Conservation (phyloP, 2,888 invertebrate species). For the Orthosia gracilis region DNA sequence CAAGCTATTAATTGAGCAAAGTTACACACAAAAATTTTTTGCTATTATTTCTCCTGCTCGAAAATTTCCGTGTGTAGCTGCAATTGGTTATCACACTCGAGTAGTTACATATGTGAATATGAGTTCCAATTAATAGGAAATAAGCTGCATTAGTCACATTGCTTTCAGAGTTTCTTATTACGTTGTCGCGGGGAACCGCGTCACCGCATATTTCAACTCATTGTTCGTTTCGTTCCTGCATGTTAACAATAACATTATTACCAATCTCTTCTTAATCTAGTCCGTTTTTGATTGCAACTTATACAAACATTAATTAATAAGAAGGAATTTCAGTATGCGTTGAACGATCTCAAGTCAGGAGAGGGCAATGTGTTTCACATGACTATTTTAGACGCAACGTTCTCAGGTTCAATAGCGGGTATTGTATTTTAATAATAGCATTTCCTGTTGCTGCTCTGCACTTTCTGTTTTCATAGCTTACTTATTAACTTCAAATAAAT, state of each 20-base stretch:
- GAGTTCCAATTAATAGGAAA: conserved; percentile 70
- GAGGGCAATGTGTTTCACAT: conserved; percentile 75
- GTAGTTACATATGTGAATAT: conserved; percentile 35
- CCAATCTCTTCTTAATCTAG: conserved; percentile 76
- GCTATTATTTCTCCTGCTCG: conserved; percentile 36
- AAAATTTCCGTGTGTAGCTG: conserved; percentile 33
- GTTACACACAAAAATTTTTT: conserved; percentile 37
- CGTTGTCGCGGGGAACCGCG: conserved; percentile 59
- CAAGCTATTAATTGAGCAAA: conserved; percentile 8
- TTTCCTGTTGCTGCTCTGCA: conserved; percentile 68
- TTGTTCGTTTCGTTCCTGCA: conserved; percentile 75
- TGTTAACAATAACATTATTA: conserved; percentile 70
- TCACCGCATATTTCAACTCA: conserved; percentile 69
- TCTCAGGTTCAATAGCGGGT: conserved; percentile 72
- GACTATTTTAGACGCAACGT: conserved; percentile 73
- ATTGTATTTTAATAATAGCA: conserved; percentile 70
- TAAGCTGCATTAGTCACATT: conserved; percentile 62
- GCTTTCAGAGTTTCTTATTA: conserved; percentile 72
- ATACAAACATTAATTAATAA: conserved; percentile 69
- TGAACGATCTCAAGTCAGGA: conserved; percentile 68
- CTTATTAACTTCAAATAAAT: neutral
- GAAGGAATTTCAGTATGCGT: conserved; percentile 72
- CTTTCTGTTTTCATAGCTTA: conserved; percentile 59
- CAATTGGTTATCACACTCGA: conserved; percentile 36
- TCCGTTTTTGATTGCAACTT: conserved; percentile 59